Evolutionary conservation across 2,797 vertebrate species (phyloP).

Genomic region (Enteromius thamalakanensis): DNA sequence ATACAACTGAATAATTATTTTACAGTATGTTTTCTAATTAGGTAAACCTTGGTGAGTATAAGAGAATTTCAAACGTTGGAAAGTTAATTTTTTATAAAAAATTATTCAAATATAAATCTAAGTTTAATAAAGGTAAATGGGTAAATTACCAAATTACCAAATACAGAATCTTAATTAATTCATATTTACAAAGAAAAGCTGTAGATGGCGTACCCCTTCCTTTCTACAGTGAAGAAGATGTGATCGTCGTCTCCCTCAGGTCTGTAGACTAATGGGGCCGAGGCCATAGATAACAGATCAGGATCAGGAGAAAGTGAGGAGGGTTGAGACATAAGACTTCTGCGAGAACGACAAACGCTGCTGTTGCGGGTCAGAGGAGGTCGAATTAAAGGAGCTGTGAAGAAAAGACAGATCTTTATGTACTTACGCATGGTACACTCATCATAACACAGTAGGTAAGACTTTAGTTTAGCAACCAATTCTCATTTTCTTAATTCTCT

Average conservation of each 20-base stretch:
- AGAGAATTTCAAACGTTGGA: too few relatives aligned
- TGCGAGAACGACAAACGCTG: slow-evolving; percentile 91
- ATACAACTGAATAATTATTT: too few relatives aligned
- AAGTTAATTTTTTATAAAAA: background rate
- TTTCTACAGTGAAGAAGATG: slow-evolving; percentile 91
- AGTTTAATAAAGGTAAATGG: background rate
- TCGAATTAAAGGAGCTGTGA: slow-evolving; percentile 83
- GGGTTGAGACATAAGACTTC: slow-evolving; percentile 86
- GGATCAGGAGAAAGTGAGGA: slow-evolving; percentile 90
- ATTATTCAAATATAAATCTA: background rate
- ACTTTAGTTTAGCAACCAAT: background rate
- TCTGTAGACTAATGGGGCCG: slow-evolving; percentile 88
- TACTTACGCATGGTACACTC: background rate
- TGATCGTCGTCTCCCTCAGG: slow-evolving; percentile 92
- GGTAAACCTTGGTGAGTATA: background rate
- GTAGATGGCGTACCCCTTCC: slow-evolving; percentile 85
- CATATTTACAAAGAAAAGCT: background rate
- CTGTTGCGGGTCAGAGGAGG: slow-evolving; percentile 85
- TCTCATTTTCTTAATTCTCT: background rate
- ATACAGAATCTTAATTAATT: background rate
- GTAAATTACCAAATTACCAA: background rate
- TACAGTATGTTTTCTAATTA: background rate
- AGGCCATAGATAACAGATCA: slow-evolving; percentile 94
- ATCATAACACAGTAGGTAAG: background rate
- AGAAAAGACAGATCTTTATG: background rate